phyloP scores from a whole-genome alignment of 2,888 invertebrate species.

The Schizaphis graminum region DNA sequence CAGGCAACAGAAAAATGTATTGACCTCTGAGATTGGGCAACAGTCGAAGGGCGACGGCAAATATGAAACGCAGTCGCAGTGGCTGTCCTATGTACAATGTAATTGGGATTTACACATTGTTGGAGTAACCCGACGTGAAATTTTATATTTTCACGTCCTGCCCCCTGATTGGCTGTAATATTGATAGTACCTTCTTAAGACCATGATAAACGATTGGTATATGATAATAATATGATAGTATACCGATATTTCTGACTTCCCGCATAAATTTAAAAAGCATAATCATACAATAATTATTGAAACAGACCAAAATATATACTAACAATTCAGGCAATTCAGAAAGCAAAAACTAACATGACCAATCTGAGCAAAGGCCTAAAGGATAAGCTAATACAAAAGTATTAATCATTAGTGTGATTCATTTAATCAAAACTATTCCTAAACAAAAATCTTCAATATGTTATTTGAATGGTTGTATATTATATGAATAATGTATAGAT shows the following conservation, averaged over 20 bases:
- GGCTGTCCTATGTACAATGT: background rate
- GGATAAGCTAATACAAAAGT: background rate
- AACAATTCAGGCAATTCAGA: too few species aligned
- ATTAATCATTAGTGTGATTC: background rate
- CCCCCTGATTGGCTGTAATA: background rate
- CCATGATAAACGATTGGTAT: background rate
- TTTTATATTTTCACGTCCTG: background rate
- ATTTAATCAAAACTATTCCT: too few species aligned
- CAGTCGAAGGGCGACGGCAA: background rate
- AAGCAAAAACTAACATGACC: background rate
- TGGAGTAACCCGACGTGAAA: too few species aligned
- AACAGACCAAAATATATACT: background rate
- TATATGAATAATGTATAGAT: too few species aligned
- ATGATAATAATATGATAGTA: background rate
- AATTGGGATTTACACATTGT: background rate
- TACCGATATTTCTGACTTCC: background rate
- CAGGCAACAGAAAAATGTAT: background rate
- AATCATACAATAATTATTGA: background rate
- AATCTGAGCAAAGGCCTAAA: background rate
- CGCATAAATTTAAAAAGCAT: background rate
- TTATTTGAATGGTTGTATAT: too few species aligned
- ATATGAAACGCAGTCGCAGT: background rate
- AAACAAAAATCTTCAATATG: too few species aligned
- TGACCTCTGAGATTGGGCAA: background rate
- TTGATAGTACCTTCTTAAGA: background rate